Conservation (phyloP, 1,140 invertebrate species). For the Trachymyrmex cornetzi region DNA sequence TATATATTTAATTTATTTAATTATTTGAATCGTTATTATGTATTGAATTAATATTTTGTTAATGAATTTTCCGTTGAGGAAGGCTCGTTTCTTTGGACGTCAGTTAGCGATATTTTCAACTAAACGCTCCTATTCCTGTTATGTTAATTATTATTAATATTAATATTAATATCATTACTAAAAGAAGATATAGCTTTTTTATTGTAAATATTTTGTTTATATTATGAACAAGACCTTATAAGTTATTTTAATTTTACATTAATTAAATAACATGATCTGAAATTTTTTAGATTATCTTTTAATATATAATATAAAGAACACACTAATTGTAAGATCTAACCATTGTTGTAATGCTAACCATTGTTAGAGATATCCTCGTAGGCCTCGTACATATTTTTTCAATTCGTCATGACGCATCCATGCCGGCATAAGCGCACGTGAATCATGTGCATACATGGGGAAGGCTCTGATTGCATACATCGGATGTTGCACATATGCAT, state of each 20-base stretch:
- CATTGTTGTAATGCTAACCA: slow-evolving; percentile 36
- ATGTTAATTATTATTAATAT: not conserved
- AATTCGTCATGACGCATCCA: slow-evolving; percentile 7
- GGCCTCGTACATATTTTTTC: not conserved
- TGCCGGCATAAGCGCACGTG: not conserved
- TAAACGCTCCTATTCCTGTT: not conserved
- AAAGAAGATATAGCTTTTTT: not conserved
- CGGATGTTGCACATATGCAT: too few relatives aligned
- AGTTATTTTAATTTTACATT: not conserved
- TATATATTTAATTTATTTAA: too few relatives aligned
- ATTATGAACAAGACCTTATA: not conserved
- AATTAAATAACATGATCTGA: not conserved
- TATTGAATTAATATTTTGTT: not conserved
- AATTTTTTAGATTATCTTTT: too few relatives aligned
- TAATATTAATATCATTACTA: not conserved
- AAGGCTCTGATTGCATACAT: too few relatives aligned
- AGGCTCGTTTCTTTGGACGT: slow-evolving; percentile 10
- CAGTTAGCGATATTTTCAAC: slow-evolving; percentile 41
- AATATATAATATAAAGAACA: not conserved
- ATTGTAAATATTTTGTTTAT: not conserved
- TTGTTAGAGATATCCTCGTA: slow-evolving; percentile 20
- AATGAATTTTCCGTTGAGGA: slow-evolving; percentile 9
- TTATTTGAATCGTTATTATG: too few relatives aligned
- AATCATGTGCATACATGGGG: not conserved
- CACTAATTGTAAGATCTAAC: not conserved